Evolutionary conservation across 2,113 vertebrate genomes (phyloP), one percentile per base, ranked within the genome.

Genomic region (Poecile atricapillus): DNA sequence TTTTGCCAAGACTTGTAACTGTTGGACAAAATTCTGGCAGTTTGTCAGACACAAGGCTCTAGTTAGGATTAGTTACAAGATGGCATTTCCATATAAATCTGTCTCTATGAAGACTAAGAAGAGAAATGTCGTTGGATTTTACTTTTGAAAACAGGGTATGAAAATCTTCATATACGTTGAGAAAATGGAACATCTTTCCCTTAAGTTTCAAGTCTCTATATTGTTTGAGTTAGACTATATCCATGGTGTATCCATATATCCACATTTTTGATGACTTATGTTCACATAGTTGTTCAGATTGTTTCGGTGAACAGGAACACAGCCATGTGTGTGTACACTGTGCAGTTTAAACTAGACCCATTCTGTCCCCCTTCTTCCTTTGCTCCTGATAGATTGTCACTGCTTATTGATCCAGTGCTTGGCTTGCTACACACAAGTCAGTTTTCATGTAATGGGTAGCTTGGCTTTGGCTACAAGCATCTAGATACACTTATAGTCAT

Each of bases 61-160:
- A 53, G 59, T 44, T 5, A 71, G 49, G 76, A 92, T 88, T 86
- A 86, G 80, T 86, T 89, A 68, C 64, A 81, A 94, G 76, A 77
- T 49, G 41, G 56, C 24, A 93, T 95, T 88, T 94, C 76, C 82
- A 74, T 89, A 68, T 83, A 83, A 90, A 88, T 86, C 86, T 92
- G 67, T 86, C 59, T 81, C 44, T 70, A 53, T 75, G 60, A 89
- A 88, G n/a, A 43, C 44, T 77, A 46, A 73, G 28, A 74, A 58
- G 67, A 87, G 44, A 94, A 83, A 68, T 71, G 53, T 44, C n/a
- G 77, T 7, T 89, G 41, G 56, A 83, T 93, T 95, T 94, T 88
- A 47, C 27, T 79, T 76, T 83, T 59, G 28, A 83, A 82, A 95
- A 82, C 1, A 2, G 59, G 68, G 8, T 65, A 73, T 25, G 35